Conservation (phyloP, 2,888 invertebrate species). For the Euspilapteryx auroguttella region DNA sequence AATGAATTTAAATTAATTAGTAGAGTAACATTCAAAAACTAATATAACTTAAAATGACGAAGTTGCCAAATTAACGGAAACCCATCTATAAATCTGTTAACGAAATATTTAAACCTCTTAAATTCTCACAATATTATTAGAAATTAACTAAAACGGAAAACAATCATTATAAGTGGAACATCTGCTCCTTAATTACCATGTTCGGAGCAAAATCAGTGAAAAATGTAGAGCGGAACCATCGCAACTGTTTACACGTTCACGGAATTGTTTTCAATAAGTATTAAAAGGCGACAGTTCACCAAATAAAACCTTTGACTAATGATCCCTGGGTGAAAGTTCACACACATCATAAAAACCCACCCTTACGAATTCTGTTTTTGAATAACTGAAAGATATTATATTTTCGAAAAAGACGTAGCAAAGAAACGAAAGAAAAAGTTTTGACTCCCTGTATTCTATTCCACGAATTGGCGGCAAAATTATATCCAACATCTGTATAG, state of each 20-base stretch:
- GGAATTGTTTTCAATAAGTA: constrained; percentile 14
- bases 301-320: constrained; percentile 34
- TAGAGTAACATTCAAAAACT: no score
- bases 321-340: constrained; percentile 25
- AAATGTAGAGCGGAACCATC: background rate
- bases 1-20: no score
- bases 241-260: constrained; percentile 15
- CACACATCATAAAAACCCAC: no score
- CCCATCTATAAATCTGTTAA: background rate
- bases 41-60: no score
- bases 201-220: background rate
- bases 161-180: constrained; percentile 2
- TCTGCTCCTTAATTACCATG: constrained; percentile 1
- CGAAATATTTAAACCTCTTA: background rate
- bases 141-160: constrained; percentile 1
- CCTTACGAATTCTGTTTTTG: no score
- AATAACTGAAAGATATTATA: no score
- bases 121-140: background rate
- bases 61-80: background rate
- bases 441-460: no score
- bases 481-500: no score
- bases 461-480: no score
- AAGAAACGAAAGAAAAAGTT: no score
- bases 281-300: constrained; percentile 28
- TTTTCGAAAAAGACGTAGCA: no score